Conservation (phyloP, 2,797 vertebrate species). For the Alauda arvensis region DNA sequence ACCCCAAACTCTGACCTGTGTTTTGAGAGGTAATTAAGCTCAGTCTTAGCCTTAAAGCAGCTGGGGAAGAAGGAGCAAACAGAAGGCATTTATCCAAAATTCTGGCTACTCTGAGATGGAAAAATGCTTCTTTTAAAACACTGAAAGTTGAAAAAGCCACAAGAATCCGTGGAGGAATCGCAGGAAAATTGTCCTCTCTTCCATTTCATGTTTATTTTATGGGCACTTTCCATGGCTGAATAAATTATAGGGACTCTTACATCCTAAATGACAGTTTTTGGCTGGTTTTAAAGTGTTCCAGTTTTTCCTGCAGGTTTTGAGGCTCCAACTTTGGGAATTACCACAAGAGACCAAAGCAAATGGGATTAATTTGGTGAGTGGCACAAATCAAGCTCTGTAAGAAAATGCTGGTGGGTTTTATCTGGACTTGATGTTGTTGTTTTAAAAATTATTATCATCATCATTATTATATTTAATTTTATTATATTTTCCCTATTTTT, state of each 20-base stretch:
- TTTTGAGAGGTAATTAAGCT: neutral
- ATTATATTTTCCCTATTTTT: neutral
- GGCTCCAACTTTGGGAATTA: neutral
- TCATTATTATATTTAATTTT: neutral
- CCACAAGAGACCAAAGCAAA: neutral
- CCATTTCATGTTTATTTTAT: neutral
- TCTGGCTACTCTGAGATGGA: neutral
- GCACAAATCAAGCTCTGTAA: neutral
- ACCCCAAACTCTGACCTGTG: neutral
- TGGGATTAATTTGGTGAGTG: neutral
- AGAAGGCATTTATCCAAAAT: neutral
- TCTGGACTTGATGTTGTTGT: neutral
- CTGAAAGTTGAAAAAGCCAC: neutral
- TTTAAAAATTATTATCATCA: neutral
- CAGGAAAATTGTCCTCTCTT: neutral
- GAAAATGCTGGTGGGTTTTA: neutral
- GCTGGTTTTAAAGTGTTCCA: neutral
- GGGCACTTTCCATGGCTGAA: neutral
- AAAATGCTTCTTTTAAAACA: neutral
- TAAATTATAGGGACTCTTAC: neutral
- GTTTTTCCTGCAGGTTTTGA: neutral
- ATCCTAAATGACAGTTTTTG: neutral
- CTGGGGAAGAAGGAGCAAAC: neutral
- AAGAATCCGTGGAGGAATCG: neutral
- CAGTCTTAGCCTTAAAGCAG: neutral